Conservation (phyloP, 2,888 invertebrate species). For the Auanema freiburgensis region DNA sequence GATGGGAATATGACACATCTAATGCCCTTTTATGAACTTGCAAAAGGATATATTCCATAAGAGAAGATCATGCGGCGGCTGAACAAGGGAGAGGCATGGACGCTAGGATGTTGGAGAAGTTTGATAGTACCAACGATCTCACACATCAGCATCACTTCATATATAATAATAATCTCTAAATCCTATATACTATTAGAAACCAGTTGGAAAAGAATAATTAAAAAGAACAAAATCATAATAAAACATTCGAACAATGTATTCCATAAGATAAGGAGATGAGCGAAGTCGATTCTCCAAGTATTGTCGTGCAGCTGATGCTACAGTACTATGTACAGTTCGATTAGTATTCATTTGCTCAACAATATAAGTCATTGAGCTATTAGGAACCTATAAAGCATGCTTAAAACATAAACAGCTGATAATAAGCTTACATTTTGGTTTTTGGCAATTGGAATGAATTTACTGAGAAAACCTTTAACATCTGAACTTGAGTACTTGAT, state of each 20-base stretch:
- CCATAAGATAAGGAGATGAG: conserved; percentile 53
- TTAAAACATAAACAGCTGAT: background rate
- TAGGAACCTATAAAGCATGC: conserved; percentile 35
- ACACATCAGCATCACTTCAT: too few species aligned
- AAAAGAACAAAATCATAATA: conserved; percentile 53
- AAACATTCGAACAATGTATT: conserved; percentile 57
- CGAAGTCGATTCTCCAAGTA: conserved; percentile 45
- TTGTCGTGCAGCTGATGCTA: conserved; percentile 39
- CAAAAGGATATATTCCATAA: too few species aligned
- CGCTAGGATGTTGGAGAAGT: too few species aligned
- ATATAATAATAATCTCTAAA: too few species aligned
- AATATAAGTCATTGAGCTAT: conserved; percentile 38
- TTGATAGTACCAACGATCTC: too few species aligned
- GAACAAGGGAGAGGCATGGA: too few species aligned
- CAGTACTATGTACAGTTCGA: conserved; percentile 52
- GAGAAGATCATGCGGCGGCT: too few species aligned
- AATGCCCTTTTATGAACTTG: too few species aligned
- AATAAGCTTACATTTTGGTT: conserved; percentile 32
- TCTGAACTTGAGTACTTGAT: conserved; percentile 46
- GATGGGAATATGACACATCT: too few species aligned
- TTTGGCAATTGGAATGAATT: conserved; percentile 30
- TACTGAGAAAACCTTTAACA: conserved; percentile 26
- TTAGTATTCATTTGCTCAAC: conserved; percentile 32
- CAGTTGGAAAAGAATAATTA: conserved; percentile 45
- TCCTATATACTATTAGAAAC: conserved; percentile 20